These are phyloP conservation scores for Nothocercus julius DNA, from an alignment of 2,113 vertebrate species.

Conservation along the genomic window DNA sequence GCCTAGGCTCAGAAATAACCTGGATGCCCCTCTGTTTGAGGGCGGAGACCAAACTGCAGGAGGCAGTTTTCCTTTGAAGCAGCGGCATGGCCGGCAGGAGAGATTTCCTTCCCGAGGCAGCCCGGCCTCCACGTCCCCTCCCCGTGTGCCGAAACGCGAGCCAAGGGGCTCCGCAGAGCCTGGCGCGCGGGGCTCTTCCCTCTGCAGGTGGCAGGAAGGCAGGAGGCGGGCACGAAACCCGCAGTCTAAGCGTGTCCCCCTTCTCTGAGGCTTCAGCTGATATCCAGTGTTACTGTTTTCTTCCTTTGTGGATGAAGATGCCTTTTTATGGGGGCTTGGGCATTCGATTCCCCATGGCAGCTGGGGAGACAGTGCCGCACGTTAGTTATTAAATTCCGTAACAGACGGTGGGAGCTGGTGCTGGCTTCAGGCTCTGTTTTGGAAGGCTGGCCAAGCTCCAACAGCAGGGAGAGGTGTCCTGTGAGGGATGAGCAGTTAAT, in stretches of 20 bases:
- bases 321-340: neutral
- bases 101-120: accelerated
- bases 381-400: neutral
- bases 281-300: neutral
- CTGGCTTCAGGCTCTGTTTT: accelerated
- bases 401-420: neutral
- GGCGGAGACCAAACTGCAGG: neutral
- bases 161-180: neutral
- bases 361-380: neutral
- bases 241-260: neutral
- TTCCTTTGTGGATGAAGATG: neutral
- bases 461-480: neutral
- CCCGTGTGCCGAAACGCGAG: accelerated
- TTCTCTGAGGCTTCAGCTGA: neutral
- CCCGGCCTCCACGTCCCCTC: neutral
- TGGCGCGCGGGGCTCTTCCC: neutral
- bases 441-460: neutral
- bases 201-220: neutral
- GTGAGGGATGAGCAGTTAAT: neutral
- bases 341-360: neutral
- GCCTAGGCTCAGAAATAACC: neutral
- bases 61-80: neutral
- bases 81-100: neutral
- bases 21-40: neutral
- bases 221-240: neutral